Conservation (phyloP, 1,140 invertebrate genomes). For the Sminthurides bifidus region DNA sequence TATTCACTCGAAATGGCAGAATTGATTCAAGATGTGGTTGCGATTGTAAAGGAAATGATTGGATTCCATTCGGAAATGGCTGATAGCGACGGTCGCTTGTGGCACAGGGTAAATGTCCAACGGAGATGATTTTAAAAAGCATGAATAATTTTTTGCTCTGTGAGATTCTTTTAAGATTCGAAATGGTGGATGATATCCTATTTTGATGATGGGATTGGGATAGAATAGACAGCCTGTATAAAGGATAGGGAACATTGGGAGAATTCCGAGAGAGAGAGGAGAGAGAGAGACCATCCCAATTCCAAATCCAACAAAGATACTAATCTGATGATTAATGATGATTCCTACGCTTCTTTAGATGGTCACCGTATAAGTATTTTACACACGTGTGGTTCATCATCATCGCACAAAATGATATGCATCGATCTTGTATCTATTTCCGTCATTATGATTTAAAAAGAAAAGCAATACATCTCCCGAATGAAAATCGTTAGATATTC, state of each 20-base stretch:
- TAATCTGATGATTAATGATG: conserved; percentile 13
- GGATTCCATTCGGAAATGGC: neutral
- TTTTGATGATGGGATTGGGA: conserved; percentile 6
- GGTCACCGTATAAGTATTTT: too few relatives aligned
- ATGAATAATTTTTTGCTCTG: neutral
- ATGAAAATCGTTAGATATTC: too few relatives aligned
- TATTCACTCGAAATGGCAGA: too few relatives aligned
- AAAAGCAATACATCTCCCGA: too few relatives aligned
- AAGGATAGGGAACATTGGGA: neutral
- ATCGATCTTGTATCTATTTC: too few relatives aligned
- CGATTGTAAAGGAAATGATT: neutral
- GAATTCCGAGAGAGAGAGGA: neutral
- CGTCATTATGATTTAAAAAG: too few relatives aligned
- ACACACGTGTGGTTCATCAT: too few relatives aligned
- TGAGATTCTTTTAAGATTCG: neutral
- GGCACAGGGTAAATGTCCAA: too few relatives aligned
- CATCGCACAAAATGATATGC: too few relatives aligned
- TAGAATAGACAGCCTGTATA: neutral
- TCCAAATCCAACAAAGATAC: conserved; percentile 12
- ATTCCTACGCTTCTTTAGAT: conserved; percentile 10
- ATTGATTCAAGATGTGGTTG: neutral
- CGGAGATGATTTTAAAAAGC: neutral
- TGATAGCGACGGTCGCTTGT: too few relatives aligned
- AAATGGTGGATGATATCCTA: neutral
- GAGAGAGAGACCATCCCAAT: conserved; percentile 8